Base-by-base conservation (phyloP, 2,113 vertebrate species). In the Anoura caudifer region DNA sequence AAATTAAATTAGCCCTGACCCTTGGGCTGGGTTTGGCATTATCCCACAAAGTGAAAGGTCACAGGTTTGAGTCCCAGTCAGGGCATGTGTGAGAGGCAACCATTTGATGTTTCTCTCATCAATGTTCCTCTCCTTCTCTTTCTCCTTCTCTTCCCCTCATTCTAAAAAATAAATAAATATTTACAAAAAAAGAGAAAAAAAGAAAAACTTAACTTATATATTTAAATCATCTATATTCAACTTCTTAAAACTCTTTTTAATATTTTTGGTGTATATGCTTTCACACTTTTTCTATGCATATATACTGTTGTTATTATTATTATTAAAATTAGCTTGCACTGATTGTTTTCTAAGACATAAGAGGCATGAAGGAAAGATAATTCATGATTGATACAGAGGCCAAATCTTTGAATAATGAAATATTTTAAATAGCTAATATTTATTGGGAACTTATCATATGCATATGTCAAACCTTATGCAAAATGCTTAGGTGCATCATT, bases 121-220 rank as follows among this genome's bases (percentile, higher is more conserved):
- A 26, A 31, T 31, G 61, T 63, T 63, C 15, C 61, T 63, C 61
- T 31, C 28, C 28, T 0, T 63, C 13, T 31, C 61, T 31, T 61
- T 63, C 26, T 61, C 26, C 59, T 24, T 59, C 22, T 59, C 4
- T 61, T 12, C 24, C 24, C 59, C 59, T 63, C 4, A 6, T 28
- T 63, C 61, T 63, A 63, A 63, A 31, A 63, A 63, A 63, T 31
- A 63, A 31, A 63, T 63, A 63, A 61, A 61, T 13, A 61, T 61
- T 61, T 59, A 4, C 26, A 28, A 28, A 95, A 93, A 96, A 93
- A 85, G 7, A 80, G 7, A 24, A 94, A 91, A 96, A 93, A 85
- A 5, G 4, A 95, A 94, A 96, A 91, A 86, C 65, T 76, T 31
- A 92, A 94, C 89, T 63, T 47, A 26, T 63, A 1, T 61, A n/a